These are phyloP conservation scores for Arctia plantaginis DNA, from an alignment of 2,888 invertebrate genomes.

Conservation along the genomic window DNA sequence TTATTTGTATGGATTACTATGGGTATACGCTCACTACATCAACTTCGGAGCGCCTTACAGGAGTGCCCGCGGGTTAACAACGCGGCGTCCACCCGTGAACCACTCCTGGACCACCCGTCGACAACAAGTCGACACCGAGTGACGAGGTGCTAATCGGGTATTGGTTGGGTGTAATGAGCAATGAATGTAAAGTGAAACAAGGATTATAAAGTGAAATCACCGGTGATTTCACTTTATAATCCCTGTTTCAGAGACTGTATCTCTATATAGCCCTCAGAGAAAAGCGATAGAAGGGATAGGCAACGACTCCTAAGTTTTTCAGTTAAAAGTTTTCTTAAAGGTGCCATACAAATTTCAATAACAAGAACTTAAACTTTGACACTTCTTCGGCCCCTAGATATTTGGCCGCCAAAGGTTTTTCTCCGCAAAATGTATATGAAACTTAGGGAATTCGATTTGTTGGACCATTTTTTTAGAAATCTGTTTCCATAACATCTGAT, in stretches of 20 bases:
- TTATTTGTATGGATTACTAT: no score
- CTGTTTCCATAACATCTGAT: background rate
- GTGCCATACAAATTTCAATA: background rate
- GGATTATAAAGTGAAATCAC: background rate
- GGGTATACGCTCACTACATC: no score
- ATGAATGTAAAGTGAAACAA: background rate
- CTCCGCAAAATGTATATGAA: background rate
- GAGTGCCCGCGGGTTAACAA: no score
- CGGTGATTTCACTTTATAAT: background rate
- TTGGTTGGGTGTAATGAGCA: no score
- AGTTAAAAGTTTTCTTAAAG: constrained; percentile 1
- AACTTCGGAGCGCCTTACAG: no score
- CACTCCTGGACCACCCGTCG: no score
- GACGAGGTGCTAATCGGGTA: no score
- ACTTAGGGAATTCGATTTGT: background rate
- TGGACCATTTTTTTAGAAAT: background rate
- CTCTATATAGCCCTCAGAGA: background rate
- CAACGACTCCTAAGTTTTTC: background rate
- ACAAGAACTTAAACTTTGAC: background rate
- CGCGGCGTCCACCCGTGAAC: no score
- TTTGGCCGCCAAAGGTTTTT: background rate
- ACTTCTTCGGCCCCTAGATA: background rate
- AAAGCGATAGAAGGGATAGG: background rate
- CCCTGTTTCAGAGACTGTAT: background rate
- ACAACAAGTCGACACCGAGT: no score